Percentiles rank a stretch among this genome's conserved stretches.
Conservation (phyloP, 37 sponge, comb jelly and placozoan genomes). For the Eunapius fragilis region DNA sequence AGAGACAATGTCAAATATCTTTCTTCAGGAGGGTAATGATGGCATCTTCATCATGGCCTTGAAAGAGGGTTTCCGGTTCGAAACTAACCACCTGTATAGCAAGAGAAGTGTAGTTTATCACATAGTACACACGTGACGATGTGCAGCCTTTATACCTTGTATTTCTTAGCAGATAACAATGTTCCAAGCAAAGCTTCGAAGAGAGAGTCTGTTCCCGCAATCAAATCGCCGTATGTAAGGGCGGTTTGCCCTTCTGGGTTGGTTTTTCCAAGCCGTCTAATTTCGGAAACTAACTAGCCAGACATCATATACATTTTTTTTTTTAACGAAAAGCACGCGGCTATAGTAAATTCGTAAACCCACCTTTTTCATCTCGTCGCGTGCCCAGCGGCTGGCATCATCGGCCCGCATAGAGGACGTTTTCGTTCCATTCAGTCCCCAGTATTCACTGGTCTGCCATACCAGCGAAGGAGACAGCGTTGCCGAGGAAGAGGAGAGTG, state of each 20-base stretch:
- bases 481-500: neutral
- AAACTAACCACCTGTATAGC: conserved; percentile 11
- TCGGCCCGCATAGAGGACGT: neutral
- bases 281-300: neutral
- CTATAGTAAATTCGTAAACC: neutral
- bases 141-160: conserved; percentile 1
- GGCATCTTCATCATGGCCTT: conserved; percentile 17
- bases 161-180: conserved; percentile 28
- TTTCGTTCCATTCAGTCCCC: conserved; percentile 4
- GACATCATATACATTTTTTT: neutral
- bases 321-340: too few species aligned
- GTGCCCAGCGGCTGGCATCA: neutral
- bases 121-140: too few species aligned
- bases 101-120: neutral
- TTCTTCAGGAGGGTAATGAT: conserved; percentile 10
- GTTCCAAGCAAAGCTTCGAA: conserved; percentile 34
- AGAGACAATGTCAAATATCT: neutral
- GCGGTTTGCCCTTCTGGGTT: neutral
- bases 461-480: neutral
- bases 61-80: conserved; percentile 11
- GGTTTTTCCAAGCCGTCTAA: neutral
- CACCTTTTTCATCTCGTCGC: neutral
- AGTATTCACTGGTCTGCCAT: conserved; percentile 3
- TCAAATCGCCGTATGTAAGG: neutral
- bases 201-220: conserved; percentile 6